Percentiles rank a stretch among this genome's conserved stretches.
Evolutionary conservation across 2,888 invertebrate genomes (phyloP).

Genomic region (Temnothorax ravouxi): DNA sequence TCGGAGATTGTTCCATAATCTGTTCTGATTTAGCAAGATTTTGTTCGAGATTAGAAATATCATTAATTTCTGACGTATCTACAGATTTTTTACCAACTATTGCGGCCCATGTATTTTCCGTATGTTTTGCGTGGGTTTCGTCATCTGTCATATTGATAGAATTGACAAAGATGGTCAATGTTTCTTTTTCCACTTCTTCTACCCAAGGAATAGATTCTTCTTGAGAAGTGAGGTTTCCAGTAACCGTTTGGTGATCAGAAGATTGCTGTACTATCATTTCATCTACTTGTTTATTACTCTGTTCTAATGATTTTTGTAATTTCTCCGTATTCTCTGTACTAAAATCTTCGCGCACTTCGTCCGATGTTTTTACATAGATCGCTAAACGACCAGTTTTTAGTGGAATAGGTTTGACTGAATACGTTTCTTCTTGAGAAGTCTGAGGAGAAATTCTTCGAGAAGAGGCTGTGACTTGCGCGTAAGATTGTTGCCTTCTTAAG

Average conservation of each 20-base stretch:
- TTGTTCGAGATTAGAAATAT: constrained; percentile 20
- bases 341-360: constrained; percentile 1
- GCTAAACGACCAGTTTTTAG: constrained; percentile 54
- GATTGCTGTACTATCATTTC: background rate
- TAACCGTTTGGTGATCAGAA: background rate
- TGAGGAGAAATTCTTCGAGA: constrained; percentile 85
- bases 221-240: background rate
- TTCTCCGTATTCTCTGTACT: background rate
- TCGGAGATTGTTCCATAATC: constrained; percentile 47
- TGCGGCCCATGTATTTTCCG: constrained; percentile 78
- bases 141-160: constrained; percentile 7
- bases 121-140: constrained; percentile 19
- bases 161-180: background rate
- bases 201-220: constrained; percentile 66
- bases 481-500: constrained; percentile 87
- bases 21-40: constrained; percentile 26
- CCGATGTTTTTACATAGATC: constrained; percentile 21
- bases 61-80: constrained; percentile 61
- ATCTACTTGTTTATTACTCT: constrained; percentile 21
- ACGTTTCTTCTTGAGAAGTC: constrained; percentile 77
- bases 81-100: constrained; percentile 77
- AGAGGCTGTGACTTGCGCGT: constrained; percentile 90
- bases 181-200: constrained; percentile 68
- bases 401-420: constrained; percentile 69
- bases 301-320: constrained; percentile 11